Base-by-base conservation (phyloP, 2,888 invertebrate species). In the Deilephila porcellus region DNA sequence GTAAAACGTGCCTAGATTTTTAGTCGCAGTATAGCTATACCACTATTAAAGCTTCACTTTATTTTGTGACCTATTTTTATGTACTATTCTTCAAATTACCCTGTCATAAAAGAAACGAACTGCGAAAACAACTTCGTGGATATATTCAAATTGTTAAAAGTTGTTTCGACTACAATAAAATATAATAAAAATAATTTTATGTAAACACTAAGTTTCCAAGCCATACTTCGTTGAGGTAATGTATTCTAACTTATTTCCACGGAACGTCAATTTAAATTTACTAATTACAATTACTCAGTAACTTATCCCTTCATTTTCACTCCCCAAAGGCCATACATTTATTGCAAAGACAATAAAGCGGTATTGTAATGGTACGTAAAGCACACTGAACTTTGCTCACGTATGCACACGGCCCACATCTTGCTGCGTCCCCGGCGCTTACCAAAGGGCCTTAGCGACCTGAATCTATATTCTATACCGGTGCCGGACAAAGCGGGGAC, bases 401-500 rank as follows among this genome's bases (percentile, higher is more conserved):
- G 53, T 60, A 29, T 53, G 56, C 60, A 70, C 56, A 74, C 34
- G 37, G 29, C 70, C 60, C 67, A 70, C 60, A 72, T 53, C 34
- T 53, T 52, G 62, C 62, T 72, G 59, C 56, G 70, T 53, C 64
- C 64, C 75, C 56, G 62, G 71, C 74, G 72, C 67, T 73, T 73
- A 73, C 64, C 74, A 77, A 78, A 77, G 71, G 73, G 80, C 80
- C 74, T 80, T 78, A 74, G 74, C 75, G 76, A 34, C 74, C 74
- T 75, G 73, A 74, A 76, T 76, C 77, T 76, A 70, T 75, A 67
- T 70, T 63, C 59, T 77, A 70, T 72, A 19, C 71, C 74, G 71
- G 78, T 73, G 70, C 80, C 78, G 75, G 78, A 85, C 83, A 86
- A 83, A 86, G 82, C 83, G 81, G 79, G 81, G 82, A 86, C 82